phyloP scores from a whole-genome alignment of 2,888 invertebrate genomes.

The Leistus spinibarbis region DNA sequence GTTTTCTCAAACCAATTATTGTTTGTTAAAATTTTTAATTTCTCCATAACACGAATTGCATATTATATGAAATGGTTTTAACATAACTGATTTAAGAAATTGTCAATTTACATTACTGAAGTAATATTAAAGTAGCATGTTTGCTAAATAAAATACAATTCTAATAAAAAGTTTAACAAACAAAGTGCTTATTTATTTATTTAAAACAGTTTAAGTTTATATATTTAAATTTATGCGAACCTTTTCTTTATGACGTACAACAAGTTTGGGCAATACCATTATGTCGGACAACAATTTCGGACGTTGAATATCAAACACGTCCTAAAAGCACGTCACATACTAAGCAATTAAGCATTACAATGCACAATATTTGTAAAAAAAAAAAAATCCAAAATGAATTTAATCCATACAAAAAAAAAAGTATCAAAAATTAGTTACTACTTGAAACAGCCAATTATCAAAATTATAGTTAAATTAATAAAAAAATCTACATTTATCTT shows the following conservation, averaged over 20 bases:
- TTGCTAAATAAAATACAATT: not conserved
- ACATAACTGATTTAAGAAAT: not conserved
- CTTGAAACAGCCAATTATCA: slow-evolving; percentile 22
- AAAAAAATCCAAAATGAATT: slow-evolving; percentile 19
- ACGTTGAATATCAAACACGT: slow-evolving; percentile 71
- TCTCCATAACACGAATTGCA: not conserved
- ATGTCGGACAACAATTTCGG: slow-evolving; percentile 72
- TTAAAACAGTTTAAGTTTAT: slow-evolving; percentile 22
- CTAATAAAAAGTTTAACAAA: slow-evolving; percentile 23
- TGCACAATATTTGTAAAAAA: slow-evolving; percentile 20
- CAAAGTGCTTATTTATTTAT: slow-evolving; percentile 25
- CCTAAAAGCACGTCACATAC: slow-evolving; percentile 61
- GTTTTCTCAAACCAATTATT: slow-evolving; percentile 38
- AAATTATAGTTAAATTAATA: slow-evolving; percentile 19
- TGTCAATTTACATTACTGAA: not conserved
- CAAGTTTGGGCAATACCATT: slow-evolving; percentile 79
- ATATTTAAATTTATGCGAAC: slow-evolving; percentile 60
- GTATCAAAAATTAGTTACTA: slow-evolving; percentile 23
- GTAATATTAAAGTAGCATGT: not conserved
- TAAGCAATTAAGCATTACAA: slow-evolving; percentile 37
- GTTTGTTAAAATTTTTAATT: slow-evolving; percentile 32
- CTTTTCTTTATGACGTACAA: slow-evolving; percentile 70
- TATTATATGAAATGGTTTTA: not conserved
- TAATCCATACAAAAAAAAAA: slow-evolving; percentile 5
- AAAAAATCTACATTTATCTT: slow-evolving; percentile 36